Conservation (phyloP, 2,113 vertebrate genomes). For the Prunella himalayana region DNA sequence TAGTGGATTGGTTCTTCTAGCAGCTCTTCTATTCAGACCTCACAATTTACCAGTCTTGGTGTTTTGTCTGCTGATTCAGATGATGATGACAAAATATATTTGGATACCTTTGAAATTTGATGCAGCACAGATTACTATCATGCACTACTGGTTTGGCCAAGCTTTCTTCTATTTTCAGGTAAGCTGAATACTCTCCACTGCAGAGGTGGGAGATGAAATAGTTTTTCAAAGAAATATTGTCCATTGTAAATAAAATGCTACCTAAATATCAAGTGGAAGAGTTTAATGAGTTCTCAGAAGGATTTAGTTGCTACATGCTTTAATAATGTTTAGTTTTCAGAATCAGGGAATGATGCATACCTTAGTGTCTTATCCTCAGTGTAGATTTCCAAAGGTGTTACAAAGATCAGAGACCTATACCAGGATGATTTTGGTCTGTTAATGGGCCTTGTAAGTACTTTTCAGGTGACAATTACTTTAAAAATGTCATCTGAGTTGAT, state of each 20-base stretch:
- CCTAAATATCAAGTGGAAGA: not conserved
- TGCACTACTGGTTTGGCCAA: slow-evolving; percentile 98
- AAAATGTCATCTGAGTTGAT: not conserved
- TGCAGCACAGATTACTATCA: slow-evolving; percentile 86
- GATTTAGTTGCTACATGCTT: not conserved
- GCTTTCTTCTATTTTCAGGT: slow-evolving; percentile 99
- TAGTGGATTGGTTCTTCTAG: slow-evolving; percentile 86
- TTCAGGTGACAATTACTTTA: not conserved
- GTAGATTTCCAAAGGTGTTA: not conserved
- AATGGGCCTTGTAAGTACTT: not conserved
- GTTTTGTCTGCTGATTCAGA: slow-evolving; percentile 85
- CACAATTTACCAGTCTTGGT: slow-evolving; percentile 91
- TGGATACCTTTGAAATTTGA: slow-evolving; percentile 86
- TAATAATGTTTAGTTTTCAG: not conserved
- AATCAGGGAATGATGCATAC: not conserved
- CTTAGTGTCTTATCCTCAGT: not conserved
- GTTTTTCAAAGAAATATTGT: not conserved
- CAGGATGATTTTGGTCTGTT: not conserved
- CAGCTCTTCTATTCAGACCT: slow-evolving; percentile 84
- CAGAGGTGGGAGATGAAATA: not conserved
- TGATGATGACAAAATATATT: slow-evolving; percentile 82
- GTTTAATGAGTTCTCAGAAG: not conserved
- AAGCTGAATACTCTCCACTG: not conserved
- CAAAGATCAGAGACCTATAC: not conserved
- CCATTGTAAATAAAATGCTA: not conserved